Conservation (phyloP, 2,888 invertebrate genomes). For the Zonitis immaculata region DNA sequence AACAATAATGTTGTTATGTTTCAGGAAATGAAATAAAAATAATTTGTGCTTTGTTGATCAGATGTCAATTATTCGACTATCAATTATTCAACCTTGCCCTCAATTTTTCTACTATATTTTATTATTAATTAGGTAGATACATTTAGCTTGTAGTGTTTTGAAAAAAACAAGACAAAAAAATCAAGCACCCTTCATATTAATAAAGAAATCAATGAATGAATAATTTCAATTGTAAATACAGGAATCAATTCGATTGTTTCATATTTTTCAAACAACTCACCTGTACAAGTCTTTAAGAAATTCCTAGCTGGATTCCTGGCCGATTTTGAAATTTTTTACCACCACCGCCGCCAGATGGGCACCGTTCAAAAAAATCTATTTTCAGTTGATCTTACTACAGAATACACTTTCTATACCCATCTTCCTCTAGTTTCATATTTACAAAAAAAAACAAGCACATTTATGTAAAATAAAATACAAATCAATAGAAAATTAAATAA, state of each 20-base stretch:
- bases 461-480: background rate
- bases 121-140: background rate
- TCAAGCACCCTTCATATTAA: background rate
- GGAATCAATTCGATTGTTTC: background rate
- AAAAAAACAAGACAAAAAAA: too few relatives aligned
- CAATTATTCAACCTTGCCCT: background rate
- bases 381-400: background rate
- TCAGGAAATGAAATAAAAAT: too few relatives aligned
- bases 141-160: background rate
- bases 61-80: background rate
- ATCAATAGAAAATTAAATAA: background rate
- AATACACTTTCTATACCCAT: background rate
- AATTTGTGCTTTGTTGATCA: background rate
- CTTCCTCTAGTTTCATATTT: background rate
- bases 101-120: background rate
- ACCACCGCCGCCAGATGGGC: slow-evolving; percentile 1
- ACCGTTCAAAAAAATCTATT: background rate
- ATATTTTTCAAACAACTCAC: background rate
- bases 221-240: background rate
- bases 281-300: background rate
- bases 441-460: background rate
- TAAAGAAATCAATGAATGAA: background rate
- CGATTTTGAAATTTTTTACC: background rate
- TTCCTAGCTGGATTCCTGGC: background rate
- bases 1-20: too few relatives aligned